phyloP scores from a whole-genome alignment of 2,113 vertebrate genomes.

The Morone saxatilis region DNA sequence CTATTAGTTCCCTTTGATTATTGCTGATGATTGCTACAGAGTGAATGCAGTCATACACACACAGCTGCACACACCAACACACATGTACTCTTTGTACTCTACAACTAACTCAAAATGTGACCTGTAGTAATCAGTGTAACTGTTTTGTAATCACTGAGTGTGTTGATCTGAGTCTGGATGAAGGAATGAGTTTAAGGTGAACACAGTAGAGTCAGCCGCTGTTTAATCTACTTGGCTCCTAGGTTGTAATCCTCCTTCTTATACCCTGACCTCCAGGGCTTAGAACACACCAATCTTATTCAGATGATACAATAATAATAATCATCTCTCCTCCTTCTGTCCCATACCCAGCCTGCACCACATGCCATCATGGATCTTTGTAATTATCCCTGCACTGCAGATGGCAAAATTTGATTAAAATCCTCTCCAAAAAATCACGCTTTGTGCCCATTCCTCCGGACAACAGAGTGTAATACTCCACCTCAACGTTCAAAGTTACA shows the following conservation, averaged over 20 bases:
- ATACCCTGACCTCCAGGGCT: conserved; percentile 69
- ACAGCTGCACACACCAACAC: not conserved
- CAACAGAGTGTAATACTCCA: conserved; percentile 46
- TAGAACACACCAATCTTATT: conserved; percentile 64
- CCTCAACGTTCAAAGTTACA: conserved; percentile 43
- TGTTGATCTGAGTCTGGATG: conserved; percentile 37
- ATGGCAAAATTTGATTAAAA: conserved; percentile 74
- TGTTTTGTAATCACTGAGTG: conserved; percentile 19
- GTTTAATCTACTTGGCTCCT: conserved; percentile 72
- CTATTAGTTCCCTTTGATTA: conserved; percentile 62
- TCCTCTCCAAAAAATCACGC: conserved; percentile 37
- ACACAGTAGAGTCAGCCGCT: conserved; percentile 36
- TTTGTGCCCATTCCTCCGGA: conserved; percentile 38
- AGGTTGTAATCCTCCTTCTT: conserved; percentile 75
- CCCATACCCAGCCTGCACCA: conserved; percentile 45
- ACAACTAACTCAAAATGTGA: conserved; percentile 23
- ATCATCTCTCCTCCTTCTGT: conserved; percentile 64
- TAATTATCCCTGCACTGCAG: conserved; percentile 72
- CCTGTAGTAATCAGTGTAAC: conserved; percentile 40
- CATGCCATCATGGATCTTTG: conserved; percentile 56
- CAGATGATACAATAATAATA: conserved; percentile 66
- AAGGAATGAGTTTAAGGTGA: conserved; percentile 53
- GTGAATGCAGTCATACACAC: not conserved
- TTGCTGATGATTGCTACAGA: conserved; percentile 50
- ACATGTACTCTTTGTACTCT: not conserved